Percentiles rank a stretch among this genome's conserved stretches.
Evolutionary conservation across 2,797 vertebrate species (phyloP).

Genomic region (Crocidura indochinensis): DNA sequence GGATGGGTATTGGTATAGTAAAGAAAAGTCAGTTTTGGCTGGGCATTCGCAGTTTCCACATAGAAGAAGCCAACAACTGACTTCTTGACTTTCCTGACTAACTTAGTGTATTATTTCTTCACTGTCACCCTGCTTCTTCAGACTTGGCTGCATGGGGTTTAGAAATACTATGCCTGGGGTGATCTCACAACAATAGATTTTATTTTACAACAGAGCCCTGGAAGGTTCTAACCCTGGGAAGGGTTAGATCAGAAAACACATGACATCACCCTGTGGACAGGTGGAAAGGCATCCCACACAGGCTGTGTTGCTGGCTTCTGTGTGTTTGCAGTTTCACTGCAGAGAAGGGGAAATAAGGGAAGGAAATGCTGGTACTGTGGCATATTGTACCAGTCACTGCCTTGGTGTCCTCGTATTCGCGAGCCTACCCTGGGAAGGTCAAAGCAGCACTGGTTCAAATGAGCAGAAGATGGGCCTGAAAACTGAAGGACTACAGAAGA

Average conservation of each 20-base stretch:
- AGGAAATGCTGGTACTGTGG: not conserved
- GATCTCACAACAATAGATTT: too few relatives aligned
- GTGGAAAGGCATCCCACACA: not conserved
- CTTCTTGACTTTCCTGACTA: too few relatives aligned
- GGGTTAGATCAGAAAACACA: not conserved
- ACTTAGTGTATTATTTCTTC: too few relatives aligned
- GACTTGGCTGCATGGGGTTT: too few relatives aligned
- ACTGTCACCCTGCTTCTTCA: too few relatives aligned
- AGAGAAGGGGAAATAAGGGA: not conserved
- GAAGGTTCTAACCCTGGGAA: too few relatives aligned
- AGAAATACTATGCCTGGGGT: too few relatives aligned
- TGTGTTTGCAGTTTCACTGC: not conserved
- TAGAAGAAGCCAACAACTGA: too few relatives aligned
- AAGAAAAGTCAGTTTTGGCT: too few relatives aligned
- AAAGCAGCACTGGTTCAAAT: rapidly evolving
- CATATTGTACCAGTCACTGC: not conserved
- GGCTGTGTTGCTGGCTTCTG: not conserved
- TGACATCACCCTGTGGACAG: not conserved
- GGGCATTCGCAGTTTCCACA: too few relatives aligned
- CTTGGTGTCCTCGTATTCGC: rapidly evolving
- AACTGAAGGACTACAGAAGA: not conserved
- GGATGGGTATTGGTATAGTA: too few relatives aligned
- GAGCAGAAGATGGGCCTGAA: not conserved
- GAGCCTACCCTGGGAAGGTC: not conserved
- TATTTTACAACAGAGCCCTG: too few relatives aligned